phyloP scores from a whole-genome alignment of 2,113 vertebrate species.

The Ictalurus furcatus region DNA sequence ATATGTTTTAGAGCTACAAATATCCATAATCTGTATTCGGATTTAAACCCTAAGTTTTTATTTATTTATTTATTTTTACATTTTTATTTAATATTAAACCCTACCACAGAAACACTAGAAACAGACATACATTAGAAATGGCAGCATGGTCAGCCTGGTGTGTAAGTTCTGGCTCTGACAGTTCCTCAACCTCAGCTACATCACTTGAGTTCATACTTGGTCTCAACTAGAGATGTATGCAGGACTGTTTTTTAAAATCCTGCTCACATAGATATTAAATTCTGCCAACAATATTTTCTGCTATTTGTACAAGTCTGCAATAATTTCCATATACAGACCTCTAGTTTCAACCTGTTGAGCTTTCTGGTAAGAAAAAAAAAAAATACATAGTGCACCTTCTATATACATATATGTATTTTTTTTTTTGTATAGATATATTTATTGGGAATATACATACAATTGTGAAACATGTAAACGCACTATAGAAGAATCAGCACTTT shows the following conservation, averaged over 20 bases:
- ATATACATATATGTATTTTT: background rate
- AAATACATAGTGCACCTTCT: background rate
- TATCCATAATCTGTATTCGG: background rate
- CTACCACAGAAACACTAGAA: background rate
- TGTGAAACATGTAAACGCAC: too few species aligned
- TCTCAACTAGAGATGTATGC: background rate
- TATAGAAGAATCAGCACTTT: too few species aligned
- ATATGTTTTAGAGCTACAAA: background rate
- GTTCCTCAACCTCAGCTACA: background rate
- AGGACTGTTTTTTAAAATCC: background rate
- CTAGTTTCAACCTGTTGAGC: background rate
- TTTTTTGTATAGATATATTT: too few species aligned
- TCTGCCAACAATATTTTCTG: background rate
- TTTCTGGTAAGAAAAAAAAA: background rate
- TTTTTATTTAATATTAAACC: background rate
- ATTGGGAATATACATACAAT: too few species aligned
- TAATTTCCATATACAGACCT: background rate
- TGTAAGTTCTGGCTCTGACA: background rate
- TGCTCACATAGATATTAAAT: background rate
- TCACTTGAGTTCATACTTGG: background rate
- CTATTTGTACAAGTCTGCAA: background rate
- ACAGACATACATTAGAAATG: background rate
- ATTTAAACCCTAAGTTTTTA: background rate
- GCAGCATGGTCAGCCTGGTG: background rate
- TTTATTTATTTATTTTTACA: too few species aligned